These are phyloP conservation scores for Ardeotis arabs DNA, from an alignment of 2,113 vertebrate genomes.

Conservation along the genomic window DNA sequence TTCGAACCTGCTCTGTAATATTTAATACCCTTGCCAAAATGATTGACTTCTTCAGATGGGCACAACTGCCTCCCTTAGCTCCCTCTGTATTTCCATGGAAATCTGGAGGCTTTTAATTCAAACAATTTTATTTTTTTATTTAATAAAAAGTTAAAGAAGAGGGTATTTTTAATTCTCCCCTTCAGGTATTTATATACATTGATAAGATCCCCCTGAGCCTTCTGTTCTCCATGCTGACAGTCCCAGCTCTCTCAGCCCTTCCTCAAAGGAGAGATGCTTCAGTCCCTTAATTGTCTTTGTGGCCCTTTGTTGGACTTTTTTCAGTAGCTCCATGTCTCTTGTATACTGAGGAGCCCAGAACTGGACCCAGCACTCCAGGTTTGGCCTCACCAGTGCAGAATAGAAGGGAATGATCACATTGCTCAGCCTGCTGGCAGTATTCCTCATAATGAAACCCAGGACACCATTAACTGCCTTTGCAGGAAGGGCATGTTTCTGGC, in stretches of 20 bases:
- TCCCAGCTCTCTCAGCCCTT: background rate
- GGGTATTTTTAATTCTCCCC: background rate
- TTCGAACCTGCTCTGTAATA: background rate
- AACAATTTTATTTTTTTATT: accelerated
- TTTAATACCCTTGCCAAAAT: background rate
- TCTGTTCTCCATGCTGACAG: background rate
- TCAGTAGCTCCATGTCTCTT: background rate
- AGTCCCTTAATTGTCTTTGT: background rate
- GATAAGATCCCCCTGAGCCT: background rate
- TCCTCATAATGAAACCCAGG: background rate
- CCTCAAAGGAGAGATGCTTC: background rate
- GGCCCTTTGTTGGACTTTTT: background rate
- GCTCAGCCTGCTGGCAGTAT: background rate
- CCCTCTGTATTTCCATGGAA: background rate
- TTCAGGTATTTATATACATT: background rate
- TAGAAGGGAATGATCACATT: background rate
- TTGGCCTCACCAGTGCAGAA: background rate
- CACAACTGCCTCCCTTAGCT: background rate
- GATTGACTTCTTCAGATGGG: background rate
- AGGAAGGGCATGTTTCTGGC: background rate
- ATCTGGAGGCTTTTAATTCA: background rate
- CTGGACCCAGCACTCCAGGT: accelerated
- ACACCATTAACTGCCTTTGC: background rate
- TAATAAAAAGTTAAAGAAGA: background rate
- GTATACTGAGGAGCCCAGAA: background rate